Base-by-base conservation (phyloP, 2,113 vertebrate species). In the Heptranchias perlo region DNA sequence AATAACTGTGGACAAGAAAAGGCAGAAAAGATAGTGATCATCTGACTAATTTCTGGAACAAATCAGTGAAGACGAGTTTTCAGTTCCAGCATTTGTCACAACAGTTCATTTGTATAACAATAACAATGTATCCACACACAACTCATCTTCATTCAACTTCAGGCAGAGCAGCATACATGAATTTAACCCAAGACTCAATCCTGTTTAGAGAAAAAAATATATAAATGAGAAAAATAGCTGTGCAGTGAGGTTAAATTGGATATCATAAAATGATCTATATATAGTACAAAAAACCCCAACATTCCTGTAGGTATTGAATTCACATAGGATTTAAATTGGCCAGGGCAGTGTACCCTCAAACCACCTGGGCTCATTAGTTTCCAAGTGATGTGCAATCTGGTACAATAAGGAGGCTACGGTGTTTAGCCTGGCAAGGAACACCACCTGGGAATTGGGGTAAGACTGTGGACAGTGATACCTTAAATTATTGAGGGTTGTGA, bases 81-180 rank as follows among this genome's bases (percentile, higher is more conserved):
- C 47, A 35, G 65, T 52, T 69, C n/a, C 65, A 52, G 64, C 39
- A 31, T 65, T 49, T 65, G 62, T 64, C 18, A 1, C 52, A 69
- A 69, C 8, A 69, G 28, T 73, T 95, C 23, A 69, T 31, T 67
- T 65, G 39, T 69, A 65, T 64, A 94, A n/a, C 58, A 69, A 65
- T 64, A 94, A n/a, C 58, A 69, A 94, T 14, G 10, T 31, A 65
- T 94, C 64, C 93, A 67, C 64, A 94, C 73, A 69, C 64, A 62
- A 28, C 61, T 94, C n/a, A 73, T 95, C 94, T 95, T 95, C 94
- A 95, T 95, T 95, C 94, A 95, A 4, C 28, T 95, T 67, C 94
- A 95, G 65, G 44, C 62, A 95, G 64, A 11, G 25, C 65, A 69
- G 64, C 94, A 95, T 7, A 92, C 39, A 16, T 69, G 35, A 69